Evolutionary conservation across 1,140 invertebrate species (phyloP), one percentile per base, ranked within the genome.

Genomic region (Leptinotarsa undecemlineata): DNA sequence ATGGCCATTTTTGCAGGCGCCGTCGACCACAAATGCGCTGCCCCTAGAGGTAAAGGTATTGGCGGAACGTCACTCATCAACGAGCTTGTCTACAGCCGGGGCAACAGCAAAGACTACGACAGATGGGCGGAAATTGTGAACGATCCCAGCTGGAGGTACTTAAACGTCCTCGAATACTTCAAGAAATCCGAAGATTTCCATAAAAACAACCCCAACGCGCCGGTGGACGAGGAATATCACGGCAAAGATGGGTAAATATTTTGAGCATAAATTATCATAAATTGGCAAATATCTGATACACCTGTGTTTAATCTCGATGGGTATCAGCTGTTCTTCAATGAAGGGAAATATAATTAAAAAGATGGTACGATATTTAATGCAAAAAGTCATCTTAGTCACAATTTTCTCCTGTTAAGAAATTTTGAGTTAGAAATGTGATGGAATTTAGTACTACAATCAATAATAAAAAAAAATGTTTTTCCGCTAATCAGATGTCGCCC

Each of bases 71-170:
- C 91, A 20, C 90, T 93, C 3, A 89, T 97, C 23, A 96, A 96
- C 82, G 94, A 92, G 71, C 95, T 96, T 94, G 91, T 95, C 17
- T 96, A 96, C 83, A 92, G 94, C 1, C 87, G 95, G 42, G 95
- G 95, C 0, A 91, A 94, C 85, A 87, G 87, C 2, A 73, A 78
- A 48, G 89, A 90, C 74, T 90, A 87, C 73, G 87, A 90, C 68
- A 84, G 85, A 68, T 96, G 94, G 94, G 90, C 89, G 48, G 77
- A 82, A 81, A 74, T 89, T 79, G 93, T 93, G 1, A 96, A 95
- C 76, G 68, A 70, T 57, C 81, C 85, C 1, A 92, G 92, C 0
- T 97, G 95, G 95, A 90, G 90, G 51, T 97, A 93, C 82, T 87
- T 91, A 17, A 91, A 94, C 70, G 89, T 95, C 0, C 84, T 95